Percentiles rank a stretch among this genome's conserved stretches.
Conservation (phyloP, 2,888 invertebrate species). For the Tinea pellionella region DNA sequence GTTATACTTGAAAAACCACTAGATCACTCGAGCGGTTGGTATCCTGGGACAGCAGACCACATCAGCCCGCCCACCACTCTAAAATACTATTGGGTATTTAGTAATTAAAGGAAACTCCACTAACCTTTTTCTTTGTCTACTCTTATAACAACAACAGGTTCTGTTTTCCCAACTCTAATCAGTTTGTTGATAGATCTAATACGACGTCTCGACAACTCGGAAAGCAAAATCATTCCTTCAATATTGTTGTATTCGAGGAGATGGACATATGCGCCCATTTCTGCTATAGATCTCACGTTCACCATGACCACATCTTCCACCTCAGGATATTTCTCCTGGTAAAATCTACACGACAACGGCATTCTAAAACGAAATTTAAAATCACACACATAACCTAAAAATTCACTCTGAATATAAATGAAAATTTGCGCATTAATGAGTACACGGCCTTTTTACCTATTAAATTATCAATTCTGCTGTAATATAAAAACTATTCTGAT, state of each 20-base stretch:
- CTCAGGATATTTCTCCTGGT: slow-evolving; percentile 97
- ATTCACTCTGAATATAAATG: slow-evolving; percentile 13
- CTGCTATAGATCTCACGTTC: slow-evolving; percentile 96
- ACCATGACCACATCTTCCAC: slow-evolving; percentile 99
- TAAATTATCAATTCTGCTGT: neutral
- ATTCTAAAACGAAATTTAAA: slow-evolving; percentile 58
- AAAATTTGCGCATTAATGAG: neutral
- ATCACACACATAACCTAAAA: slow-evolving; percentile 44
- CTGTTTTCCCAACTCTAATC: slow-evolving; percentile 97
- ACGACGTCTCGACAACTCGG: slow-evolving; percentile 97
- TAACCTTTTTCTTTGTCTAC: slow-evolving; percentile 99
- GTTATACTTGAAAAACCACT: too few relatives aligned
- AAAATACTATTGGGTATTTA: too few relatives aligned
- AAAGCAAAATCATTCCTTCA: slow-evolving; percentile 98
- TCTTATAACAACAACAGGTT: slow-evolving; percentile 98
- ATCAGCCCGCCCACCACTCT: too few relatives aligned
- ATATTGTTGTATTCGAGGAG: slow-evolving; percentile 98
- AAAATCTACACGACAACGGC: slow-evolving; percentile 96
- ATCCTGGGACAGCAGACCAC: too few relatives aligned
- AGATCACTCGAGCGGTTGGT: too few relatives aligned
- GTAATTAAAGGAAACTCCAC: neutral
- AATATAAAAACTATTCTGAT: slow-evolving; percentile 10
- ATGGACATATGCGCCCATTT: slow-evolving; percentile 99
- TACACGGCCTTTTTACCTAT: neutral
- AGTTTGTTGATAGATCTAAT: slow-evolving; percentile 99